Conservation (phyloP, 2,888 invertebrate species). For the Imbricaverruca yamaguchii region DNA sequence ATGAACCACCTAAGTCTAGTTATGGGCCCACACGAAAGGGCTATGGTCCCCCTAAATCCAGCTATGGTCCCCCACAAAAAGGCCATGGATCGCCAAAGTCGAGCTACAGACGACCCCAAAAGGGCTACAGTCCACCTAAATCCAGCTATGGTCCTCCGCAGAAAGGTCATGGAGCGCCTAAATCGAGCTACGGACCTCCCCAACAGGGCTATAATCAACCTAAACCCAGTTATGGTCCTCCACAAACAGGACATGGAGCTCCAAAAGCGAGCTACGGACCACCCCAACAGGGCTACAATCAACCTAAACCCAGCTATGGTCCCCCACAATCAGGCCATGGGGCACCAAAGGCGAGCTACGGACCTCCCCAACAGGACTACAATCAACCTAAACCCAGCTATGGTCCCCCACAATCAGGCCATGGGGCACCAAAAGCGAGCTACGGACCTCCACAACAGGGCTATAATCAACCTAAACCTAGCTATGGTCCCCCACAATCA, state of each 20-base stretch:
- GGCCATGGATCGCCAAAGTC: not conserved
- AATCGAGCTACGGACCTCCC: not conserved
- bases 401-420: not conserved
- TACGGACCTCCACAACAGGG: not conserved
- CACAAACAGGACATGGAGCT: not conserved
- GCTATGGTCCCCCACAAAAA: not conserved
- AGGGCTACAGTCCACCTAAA: not conserved
- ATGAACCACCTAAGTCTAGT: not conserved
- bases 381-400: not conserved
- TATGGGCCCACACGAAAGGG: not conserved
- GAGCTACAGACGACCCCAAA: not conserved
- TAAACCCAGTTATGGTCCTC: not conserved
- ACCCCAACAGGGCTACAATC: not conserved
- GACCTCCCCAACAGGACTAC: not conserved
- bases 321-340: not conserved
- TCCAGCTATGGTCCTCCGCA: not conserved
- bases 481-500: not conserved
- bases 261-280: not conserved
- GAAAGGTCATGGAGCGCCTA: not conserved
- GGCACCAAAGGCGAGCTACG: not conserved
- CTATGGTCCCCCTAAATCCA: not conserved
- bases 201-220: not conserved
- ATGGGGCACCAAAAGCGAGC: not conserved
- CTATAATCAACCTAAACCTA: not conserved
- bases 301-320: not conserved